Evolutionary conservation across 2,888 invertebrate species (phyloP).

Genomic region (Julus scanicus): DNA sequence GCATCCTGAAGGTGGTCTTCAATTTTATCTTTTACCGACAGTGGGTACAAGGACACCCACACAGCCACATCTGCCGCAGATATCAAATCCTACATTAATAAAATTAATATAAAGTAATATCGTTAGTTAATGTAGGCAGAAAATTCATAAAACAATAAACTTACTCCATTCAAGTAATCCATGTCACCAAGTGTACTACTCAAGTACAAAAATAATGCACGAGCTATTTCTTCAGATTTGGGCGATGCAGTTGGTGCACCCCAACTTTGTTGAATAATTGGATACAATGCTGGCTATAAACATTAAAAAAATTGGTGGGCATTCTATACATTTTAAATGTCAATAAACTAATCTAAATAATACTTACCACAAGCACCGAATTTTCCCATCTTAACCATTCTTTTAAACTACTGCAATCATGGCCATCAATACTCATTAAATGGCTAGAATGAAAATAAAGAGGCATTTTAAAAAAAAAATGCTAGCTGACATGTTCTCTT

Average conservation of each 20-base stretch:
- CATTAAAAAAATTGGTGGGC: too few relatives aligned
- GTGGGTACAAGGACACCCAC: slow-evolving; percentile 79
- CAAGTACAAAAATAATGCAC: neutral
- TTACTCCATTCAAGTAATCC: slow-evolving; percentile 62
- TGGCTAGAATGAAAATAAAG: too few relatives aligned
- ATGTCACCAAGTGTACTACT: slow-evolving; percentile 68
- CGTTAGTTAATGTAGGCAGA: neutral
- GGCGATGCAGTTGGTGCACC: neutral
- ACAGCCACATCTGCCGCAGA: slow-evolving; percentile 78
- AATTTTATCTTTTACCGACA: slow-evolving; percentile 65
- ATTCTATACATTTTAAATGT: too few relatives aligned
- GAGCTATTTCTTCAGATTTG: neutral
- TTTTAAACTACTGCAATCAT: too few relatives aligned
- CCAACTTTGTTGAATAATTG: neutral
- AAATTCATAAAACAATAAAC: neutral
- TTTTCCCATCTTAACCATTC: too few relatives aligned
- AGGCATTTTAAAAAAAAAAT: too few relatives aligned
- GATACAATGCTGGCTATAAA: too few relatives aligned
- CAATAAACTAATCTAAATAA: too few relatives aligned
- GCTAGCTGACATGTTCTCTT: too few relatives aligned
- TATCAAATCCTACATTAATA: neutral
- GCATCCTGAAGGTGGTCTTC: slow-evolving; percentile 10
- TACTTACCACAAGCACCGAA: too few relatives aligned
- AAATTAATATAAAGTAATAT: neutral
- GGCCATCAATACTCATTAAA: too few relatives aligned